These are phyloP conservation scores for Dinothrombium tinctorium DNA, from an alignment of 1,140 invertebrate genomes.

Conservation along the genomic window DNA sequence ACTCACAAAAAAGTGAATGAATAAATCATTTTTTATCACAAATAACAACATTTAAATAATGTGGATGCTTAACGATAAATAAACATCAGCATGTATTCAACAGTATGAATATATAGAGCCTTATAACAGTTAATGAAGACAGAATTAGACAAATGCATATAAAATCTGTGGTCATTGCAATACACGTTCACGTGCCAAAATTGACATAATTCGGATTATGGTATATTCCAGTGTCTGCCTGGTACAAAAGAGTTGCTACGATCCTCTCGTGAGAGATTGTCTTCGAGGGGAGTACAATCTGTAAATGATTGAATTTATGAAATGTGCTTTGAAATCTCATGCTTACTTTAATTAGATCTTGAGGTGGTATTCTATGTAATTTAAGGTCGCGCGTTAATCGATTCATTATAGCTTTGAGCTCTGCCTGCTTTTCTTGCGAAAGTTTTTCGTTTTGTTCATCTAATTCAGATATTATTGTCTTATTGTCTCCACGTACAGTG, in stretches of 20 bases:
- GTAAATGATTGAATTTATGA: conserved; percentile 7
- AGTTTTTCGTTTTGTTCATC: background rate
- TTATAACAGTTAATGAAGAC: too few species aligned
- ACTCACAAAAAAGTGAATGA: too few species aligned
- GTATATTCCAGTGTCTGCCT: conserved; percentile 21
- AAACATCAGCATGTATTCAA: too few species aligned
- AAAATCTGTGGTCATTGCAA: too few species aligned
- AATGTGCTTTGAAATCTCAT: background rate
- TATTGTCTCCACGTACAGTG: conserved; percentile 2
- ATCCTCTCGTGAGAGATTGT: conserved; percentile 78
- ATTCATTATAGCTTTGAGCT: conserved; percentile 9
- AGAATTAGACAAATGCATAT: too few species aligned
- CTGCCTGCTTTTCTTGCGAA: background rate
- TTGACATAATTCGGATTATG: background rate
- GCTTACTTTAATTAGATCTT: conserved; percentile 61
- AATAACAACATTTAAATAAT: too few species aligned
- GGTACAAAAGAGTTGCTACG: conserved; percentile 70
- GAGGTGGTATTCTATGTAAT: conserved; percentile 66
- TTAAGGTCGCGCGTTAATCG: conserved; percentile 63
- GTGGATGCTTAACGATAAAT: too few species aligned
- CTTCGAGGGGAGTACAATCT: conserved; percentile 71
- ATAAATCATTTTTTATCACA: too few species aligned
- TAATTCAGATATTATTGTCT: conserved; percentile 33
- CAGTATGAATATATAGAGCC: too few species aligned
- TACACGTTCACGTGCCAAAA: conserved; percentile 1